A percentile compares a stretch with the other conserved stretches of the same genome.
Conservation (phyloP, 2,797 vertebrate species). For the Crenichthys baileyi region DNA sequence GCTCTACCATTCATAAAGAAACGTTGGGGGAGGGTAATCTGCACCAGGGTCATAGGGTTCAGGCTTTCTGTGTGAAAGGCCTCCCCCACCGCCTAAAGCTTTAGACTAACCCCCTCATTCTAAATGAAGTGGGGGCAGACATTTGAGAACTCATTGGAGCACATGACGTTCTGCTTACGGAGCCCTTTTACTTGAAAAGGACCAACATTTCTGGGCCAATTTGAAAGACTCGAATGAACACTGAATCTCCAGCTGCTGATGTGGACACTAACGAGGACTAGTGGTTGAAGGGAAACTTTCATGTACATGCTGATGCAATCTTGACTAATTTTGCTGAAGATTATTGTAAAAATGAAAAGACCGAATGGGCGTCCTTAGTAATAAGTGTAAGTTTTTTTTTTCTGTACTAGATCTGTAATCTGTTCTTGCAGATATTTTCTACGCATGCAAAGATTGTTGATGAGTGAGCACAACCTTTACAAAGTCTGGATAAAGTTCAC, state of each 20-base stretch:
- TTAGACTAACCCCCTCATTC: conserved; percentile 24
- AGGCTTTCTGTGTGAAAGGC: conserved; percentile 21
- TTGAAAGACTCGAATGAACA: conserved; percentile 18
- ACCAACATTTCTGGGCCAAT: conserved; percentile 9
- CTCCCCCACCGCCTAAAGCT: conserved; percentile 26
- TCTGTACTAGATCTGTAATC: background rate
- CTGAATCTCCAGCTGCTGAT: conserved; percentile 4
- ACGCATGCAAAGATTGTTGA: no score
- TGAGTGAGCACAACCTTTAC: no score
- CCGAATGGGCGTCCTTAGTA: background rate
- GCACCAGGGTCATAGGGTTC: conserved; percentile 51
- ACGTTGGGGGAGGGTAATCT: background rate
- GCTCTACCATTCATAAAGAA: conserved; percentile 16
- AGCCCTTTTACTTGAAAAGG: conserved; percentile 26
- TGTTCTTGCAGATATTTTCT: no score
- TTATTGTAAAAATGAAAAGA: background rate
- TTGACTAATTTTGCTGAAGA: background rate
- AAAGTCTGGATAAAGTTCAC: no score
- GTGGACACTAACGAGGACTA: background rate
- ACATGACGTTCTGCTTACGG: conserved; percentile 31
- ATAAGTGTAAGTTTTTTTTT: background rate
- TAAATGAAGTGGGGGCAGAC: conserved; percentile 33
- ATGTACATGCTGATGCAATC: background rate
- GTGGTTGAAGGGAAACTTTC: background rate
- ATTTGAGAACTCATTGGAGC: conserved; percentile 19